phyloP scores from a whole-genome alignment of 2,797 vertebrate species.

The Pangasius macronema region DNA sequence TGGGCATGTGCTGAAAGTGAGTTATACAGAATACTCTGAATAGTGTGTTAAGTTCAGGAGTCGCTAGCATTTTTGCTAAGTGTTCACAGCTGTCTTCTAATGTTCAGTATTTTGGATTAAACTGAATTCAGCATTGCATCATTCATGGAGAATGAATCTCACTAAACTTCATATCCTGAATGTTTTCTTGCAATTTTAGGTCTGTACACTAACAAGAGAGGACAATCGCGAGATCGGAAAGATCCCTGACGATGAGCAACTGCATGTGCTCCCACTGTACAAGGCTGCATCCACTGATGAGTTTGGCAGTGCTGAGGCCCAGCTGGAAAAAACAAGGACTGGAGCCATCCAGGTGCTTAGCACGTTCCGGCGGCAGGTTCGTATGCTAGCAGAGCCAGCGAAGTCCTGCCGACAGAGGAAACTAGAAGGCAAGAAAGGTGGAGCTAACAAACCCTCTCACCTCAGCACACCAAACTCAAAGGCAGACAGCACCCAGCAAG shows the following conservation, averaged over 20 bases:
- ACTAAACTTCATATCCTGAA: not conserved
- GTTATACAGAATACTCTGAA: not conserved
- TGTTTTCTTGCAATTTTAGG: conserved; percentile 70
- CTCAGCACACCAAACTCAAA: conserved; percentile 80
- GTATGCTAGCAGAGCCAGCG: conserved; percentile 91
- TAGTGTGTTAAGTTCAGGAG: not conserved
- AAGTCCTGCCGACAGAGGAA: conserved; percentile 96
- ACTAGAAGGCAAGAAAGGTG: conserved; percentile 90
- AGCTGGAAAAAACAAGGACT: conserved; percentile 88
- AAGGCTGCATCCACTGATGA: conserved; percentile 91
- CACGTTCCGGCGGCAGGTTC: conserved; percentile 89
- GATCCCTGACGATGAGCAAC: conserved; percentile 93
- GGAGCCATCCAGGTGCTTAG: conserved; percentile 94
- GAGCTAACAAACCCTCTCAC: conserved; percentile 81
- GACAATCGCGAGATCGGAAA: conserved; percentile 92
- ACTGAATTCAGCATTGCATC: not conserved
- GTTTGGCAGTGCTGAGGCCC: conserved; percentile 89
- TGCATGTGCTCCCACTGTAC: conserved; percentile 95
- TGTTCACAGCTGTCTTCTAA: not conserved
- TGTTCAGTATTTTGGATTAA: not conserved
- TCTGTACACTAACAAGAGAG: conserved; percentile 94
- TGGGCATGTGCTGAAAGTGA: not conserved
- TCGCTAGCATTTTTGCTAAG: not conserved
- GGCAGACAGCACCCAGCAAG: conserved; percentile 81
- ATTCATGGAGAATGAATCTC: not conserved